Evolutionary conservation across 1,140 invertebrate genomes (phyloP).

Genomic region (Tribolium castaneum): DNA sequence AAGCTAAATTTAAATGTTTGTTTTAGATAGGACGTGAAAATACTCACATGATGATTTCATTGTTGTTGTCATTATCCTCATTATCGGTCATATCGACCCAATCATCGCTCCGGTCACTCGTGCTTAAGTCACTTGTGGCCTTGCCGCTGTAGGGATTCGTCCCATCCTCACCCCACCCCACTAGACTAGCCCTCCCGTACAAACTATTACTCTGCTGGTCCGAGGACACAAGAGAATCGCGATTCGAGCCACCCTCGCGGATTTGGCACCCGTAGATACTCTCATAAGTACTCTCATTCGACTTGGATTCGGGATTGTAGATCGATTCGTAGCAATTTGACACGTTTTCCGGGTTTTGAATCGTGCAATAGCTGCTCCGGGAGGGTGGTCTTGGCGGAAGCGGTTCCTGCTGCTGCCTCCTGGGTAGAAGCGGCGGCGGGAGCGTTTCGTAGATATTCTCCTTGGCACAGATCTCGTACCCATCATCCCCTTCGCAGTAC

Average conservation of each 20-base stretch:
- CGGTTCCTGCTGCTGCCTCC: constrained; percentile 50
- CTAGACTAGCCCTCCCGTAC: constrained; percentile 68
- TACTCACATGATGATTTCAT: constrained; percentile 64
- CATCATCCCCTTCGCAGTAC: constrained; percentile 36
- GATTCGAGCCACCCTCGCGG: constrained; percentile 65
- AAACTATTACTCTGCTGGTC: constrained; percentile 76
- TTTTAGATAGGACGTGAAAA: constrained; percentile 5
- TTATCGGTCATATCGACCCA: constrained; percentile 75
- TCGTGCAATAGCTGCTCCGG: constrained; percentile 46
- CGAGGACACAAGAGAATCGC: constrained; percentile 69
- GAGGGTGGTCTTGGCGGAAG: constrained; percentile 55
- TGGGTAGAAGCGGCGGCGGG: constrained; percentile 40
- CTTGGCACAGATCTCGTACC: constrained; percentile 49
- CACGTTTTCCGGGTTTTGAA: constrained; percentile 47
- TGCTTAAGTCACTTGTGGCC: constrained; percentile 64
- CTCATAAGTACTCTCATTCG: constrained; percentile 55
- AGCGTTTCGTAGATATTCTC: constrained; percentile 60
- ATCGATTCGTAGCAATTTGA: constrained; percentile 62
- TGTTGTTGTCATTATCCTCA: constrained; percentile 61
- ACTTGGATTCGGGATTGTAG: constrained; percentile 49
- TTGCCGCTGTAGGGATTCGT: constrained; percentile 64
- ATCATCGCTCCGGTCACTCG: constrained; percentile 72
- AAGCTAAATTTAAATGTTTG: not conserved
- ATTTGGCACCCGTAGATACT: constrained; percentile 54
- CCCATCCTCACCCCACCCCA: constrained; percentile 67